Percentiles rank a stretch among this genome's conserved stretches.
phyloP scores from a whole-genome alignment of 2,113 vertebrate species.

The cattle (Bos taurus) region DNA sequence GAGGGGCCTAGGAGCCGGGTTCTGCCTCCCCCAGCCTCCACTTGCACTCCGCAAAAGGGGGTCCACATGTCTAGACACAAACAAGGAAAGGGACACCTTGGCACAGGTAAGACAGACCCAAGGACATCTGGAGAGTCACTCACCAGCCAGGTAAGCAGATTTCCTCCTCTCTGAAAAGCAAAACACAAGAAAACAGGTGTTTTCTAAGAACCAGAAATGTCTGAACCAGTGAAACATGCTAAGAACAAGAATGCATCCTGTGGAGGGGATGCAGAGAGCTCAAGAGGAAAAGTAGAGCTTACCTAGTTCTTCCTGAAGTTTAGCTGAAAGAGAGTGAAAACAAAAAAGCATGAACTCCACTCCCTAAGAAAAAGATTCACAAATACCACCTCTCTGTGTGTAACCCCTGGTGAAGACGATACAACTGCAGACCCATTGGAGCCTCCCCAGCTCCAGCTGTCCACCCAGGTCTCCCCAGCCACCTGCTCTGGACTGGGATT shows the following conservation, averaged over 20 bases:
- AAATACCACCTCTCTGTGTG: background rate
- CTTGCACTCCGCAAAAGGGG: background rate
- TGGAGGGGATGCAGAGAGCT: background rate
- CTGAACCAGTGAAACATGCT: background rate
- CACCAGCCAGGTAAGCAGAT: background rate
- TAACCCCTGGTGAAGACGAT: fast-evolving
- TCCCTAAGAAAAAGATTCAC: background rate
- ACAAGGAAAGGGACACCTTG: background rate
- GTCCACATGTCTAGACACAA: background rate
- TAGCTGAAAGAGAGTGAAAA: background rate
- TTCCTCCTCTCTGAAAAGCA: conserved; percentile 20
- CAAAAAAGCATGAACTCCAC: fast-evolving
- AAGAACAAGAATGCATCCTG: fast-evolving
- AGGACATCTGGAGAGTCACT: background rate
- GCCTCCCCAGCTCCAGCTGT: background rate
- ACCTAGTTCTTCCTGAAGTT: background rate
- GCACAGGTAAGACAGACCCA: background rate
- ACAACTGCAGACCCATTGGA: background rate
- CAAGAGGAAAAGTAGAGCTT: background rate
- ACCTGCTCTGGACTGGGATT: background rate
- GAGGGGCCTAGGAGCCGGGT: fast-evolving
- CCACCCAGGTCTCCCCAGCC: background rate
- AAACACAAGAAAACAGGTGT: background rate
- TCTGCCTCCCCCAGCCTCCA: background rate
- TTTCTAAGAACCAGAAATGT: background rate